These are phyloP conservation scores for Alfaro cultratus DNA, from an alignment of 2,797 vertebrate species.

Conservation along the genomic window DNA sequence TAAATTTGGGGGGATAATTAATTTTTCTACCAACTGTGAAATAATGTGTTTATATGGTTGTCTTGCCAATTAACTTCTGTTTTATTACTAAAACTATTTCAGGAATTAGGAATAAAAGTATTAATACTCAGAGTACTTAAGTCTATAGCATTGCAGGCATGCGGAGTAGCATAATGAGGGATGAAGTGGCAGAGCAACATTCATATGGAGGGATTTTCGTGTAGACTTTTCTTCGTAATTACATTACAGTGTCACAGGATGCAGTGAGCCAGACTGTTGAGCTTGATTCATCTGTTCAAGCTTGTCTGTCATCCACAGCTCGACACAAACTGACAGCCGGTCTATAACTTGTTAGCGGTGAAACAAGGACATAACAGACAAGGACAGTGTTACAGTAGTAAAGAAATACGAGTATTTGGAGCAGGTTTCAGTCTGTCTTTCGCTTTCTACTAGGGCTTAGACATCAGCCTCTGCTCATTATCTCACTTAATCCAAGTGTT, in stretches of 20 bases:
- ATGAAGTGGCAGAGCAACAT: neutral
- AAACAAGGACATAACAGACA: slow-evolving; percentile 42
- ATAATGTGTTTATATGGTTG: neutral
- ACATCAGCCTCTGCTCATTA: slow-evolving; percentile 10
- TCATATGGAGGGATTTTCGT: slow-evolving; percentile 8
- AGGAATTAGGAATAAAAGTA: neutral
- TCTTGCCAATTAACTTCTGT: neutral
- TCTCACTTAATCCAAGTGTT: neutral
- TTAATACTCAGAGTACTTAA: neutral
- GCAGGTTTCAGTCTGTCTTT: slow-evolving; percentile 18
- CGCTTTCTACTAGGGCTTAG: neutral
- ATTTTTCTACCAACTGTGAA: neutral
- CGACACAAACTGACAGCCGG: slow-evolving; percentile 34
- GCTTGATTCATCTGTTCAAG: slow-evolving; percentile 37
- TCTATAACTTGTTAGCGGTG: slow-evolving; percentile 35
- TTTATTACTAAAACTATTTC: neutral
- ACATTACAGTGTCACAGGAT: slow-evolving; percentile 24
- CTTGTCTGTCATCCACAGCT: slow-evolving; percentile 48
- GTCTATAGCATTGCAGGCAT: neutral
- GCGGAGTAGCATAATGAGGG: neutral
- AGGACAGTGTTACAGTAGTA: slow-evolving; percentile 8
- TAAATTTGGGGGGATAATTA: neutral
- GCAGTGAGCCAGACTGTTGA: slow-evolving; percentile 21
- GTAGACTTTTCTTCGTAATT: slow-evolving; percentile 36
- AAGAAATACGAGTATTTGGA: slow-evolving; percentile 15